phyloP scores from a whole-genome alignment of 2,888 invertebrate species.

The Nomada fucata region DNA sequence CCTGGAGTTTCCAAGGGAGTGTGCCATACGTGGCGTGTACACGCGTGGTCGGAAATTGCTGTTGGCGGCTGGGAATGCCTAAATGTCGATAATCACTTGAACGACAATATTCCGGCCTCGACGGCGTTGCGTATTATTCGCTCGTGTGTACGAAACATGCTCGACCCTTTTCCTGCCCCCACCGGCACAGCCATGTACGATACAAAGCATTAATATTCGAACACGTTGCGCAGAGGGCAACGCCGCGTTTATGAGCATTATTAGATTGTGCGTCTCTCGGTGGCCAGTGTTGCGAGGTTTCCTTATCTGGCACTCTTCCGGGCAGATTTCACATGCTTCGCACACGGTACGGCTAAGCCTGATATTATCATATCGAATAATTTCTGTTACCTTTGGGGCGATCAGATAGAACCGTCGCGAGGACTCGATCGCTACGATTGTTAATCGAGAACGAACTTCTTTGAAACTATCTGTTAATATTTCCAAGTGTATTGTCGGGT shows the following conservation, averaged over 20 bases:
- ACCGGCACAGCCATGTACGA: not conserved
- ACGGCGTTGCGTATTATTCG: constrained; percentile 51
- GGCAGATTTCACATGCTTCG: constrained; percentile 14
- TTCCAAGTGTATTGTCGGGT: no score
- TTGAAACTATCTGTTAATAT: no score
- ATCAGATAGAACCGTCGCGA: no score
- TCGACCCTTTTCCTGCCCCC: not conserved
- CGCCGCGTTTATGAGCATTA: constrained; percentile 61
- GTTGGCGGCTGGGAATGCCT: constrained; percentile 65
- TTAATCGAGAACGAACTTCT: no score
- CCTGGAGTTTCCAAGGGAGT: constrained; percentile 40
- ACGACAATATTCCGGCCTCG: constrained; percentile 55
- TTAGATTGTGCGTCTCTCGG: constrained; percentile 56
- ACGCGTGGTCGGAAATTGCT: constrained; percentile 63
- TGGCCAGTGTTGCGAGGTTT: constrained; percentile 55
- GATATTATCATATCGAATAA: not conserved
- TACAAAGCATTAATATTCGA: constrained; percentile 63
- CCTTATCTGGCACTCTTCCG: constrained; percentile 45
- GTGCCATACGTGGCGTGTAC: constrained; percentile 16
- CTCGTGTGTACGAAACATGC: constrained; percentile 29
- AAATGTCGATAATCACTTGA: constrained; percentile 72
- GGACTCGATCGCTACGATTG: no score
- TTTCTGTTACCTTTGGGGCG: not conserved
- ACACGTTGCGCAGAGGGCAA: constrained; percentile 33
- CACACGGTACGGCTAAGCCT: not conserved